A percentile compares a stretch with the other conserved stretches of the same genome.
phyloP scores from a whole-genome alignment of 2,888 invertebrate species.

The Scaptomyza polygonia region DNA sequence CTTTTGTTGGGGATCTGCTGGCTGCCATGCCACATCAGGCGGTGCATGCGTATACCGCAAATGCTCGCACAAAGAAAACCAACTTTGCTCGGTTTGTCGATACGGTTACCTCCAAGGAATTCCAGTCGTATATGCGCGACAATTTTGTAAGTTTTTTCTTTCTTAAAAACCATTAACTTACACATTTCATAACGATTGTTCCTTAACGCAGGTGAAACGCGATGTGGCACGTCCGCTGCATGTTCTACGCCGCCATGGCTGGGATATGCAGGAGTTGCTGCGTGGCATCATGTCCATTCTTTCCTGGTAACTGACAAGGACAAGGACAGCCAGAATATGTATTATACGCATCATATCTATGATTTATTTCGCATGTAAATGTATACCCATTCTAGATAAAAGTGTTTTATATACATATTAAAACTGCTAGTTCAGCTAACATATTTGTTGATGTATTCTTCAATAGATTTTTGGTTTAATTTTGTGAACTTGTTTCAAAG shows the following conservation, averaged over 20 bases:
- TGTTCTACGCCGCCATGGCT: constrained; percentile 60
- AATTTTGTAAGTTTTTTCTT: constrained; percentile 55
- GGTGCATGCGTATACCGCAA: constrained; percentile 39
- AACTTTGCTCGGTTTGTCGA: constrained; percentile 62
- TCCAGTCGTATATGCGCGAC: constrained; percentile 48
- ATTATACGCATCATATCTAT: constrained; percentile 3
- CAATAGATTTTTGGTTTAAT: too few relatives aligned
- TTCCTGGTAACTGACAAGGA: constrained; percentile 45
- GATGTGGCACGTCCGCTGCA: constrained; percentile 53
- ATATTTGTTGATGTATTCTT: too few relatives aligned
- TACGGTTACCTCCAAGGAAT: constrained; percentile 43
- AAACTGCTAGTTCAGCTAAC: too few relatives aligned
- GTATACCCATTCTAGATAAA: constrained; percentile 46
- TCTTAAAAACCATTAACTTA: neutral
- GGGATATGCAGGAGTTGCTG: constrained; percentile 58
- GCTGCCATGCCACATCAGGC: constrained; percentile 45
- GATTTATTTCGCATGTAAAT: constrained; percentile 7
- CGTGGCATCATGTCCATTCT: constrained; percentile 45
- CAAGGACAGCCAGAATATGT: neutral
- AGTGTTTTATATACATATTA: constrained; percentile 26
- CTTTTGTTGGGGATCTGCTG: constrained; percentile 61
- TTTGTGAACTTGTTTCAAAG: neutral
- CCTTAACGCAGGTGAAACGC: constrained; percentile 45
- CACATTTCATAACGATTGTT: neutral
- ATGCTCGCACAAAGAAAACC: neutral